Evolutionary conservation across 92 coral and sea anemone genomes (phyloP).

Genomic region (Micromussa lordhowensis): DNA sequence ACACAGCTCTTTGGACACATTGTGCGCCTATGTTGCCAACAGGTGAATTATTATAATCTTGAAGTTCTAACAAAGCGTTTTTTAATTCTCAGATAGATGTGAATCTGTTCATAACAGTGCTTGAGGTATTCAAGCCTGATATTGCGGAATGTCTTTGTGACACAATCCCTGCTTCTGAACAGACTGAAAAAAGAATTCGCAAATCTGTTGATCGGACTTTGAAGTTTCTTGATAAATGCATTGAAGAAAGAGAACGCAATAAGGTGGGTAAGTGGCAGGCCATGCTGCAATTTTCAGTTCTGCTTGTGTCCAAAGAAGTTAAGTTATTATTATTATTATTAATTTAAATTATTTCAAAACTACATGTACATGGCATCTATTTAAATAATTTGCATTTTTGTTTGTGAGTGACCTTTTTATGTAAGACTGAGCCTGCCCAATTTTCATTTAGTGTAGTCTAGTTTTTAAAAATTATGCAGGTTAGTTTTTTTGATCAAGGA

Average conservation of each 20-base stretch:
- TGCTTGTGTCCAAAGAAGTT: not conserved
- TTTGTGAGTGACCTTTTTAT: no score
- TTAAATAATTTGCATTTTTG: not conserved
- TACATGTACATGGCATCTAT: not conserved
- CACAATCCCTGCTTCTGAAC: conserved; percentile 78
- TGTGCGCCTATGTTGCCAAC: not conserved
- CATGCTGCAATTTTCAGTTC: not conserved
- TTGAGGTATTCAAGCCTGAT: conserved; percentile 76
- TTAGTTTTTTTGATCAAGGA: no score
- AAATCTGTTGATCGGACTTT: conserved; percentile 95
- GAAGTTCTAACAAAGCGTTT: not conserved
- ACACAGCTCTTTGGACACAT: not conserved
- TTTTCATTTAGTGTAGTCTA: no score
- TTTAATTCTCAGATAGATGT: conserved; percentile 75
- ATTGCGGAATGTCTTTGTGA: conserved; percentile 92
- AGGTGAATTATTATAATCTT: not conserved
- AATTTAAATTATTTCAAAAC: no score
- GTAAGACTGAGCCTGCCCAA: no score
- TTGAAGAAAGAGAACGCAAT: conserved; percentile 45
- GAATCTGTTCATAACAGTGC: conserved; percentile 65
- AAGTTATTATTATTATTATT: no score
- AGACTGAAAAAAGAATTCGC: conserved; percentile 85
- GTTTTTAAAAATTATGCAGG: no score
- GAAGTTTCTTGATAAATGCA: conserved; percentile 80
- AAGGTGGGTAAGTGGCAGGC: conserved; percentile 10